phyloP scores from a whole-genome alignment of 1,140 invertebrate species.

The Nasonia longicornis region DNA sequence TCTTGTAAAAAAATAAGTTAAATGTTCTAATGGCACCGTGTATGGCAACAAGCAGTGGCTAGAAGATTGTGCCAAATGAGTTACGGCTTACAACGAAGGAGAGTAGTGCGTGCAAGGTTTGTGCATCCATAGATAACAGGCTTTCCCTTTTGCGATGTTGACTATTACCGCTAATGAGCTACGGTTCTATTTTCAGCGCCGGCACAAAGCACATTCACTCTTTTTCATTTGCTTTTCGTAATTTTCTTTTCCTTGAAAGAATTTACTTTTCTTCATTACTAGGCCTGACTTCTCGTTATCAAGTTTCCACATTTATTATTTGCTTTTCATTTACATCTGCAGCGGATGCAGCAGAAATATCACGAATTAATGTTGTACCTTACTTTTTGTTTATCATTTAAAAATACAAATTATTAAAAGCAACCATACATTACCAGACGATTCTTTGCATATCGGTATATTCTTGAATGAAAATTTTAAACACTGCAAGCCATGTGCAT shows the following conservation, averaged over 20 bases:
- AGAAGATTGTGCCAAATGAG: background rate
- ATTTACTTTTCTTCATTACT: background rate
- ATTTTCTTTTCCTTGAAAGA: background rate
- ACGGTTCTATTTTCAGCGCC: slow-evolving; percentile 61
- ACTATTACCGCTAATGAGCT: slow-evolving; percentile 66
- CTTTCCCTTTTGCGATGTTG: slow-evolving; percentile 64
- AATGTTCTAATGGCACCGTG: no score
- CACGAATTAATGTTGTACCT: background rate
- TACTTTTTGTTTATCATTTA: background rate
- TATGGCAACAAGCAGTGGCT: no score
- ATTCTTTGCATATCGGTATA: background rate
- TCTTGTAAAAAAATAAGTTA: no score
- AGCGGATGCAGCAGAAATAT: no score
- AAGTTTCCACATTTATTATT: background rate
- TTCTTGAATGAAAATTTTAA: background rate
- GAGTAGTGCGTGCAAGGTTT: slow-evolving; percentile 52
- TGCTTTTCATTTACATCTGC: no score
- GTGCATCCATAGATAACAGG: slow-evolving; percentile 66
- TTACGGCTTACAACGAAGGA: slow-evolving; percentile 32
- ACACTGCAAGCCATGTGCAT: background rate
- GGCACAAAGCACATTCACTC: slow-evolving; percentile 44
- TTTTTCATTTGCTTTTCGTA: background rate
- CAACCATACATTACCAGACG: no score
- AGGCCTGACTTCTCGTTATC: background rate
- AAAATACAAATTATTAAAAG: background rate